phyloP scores from a whole-genome alignment of 1,140 invertebrate species.

The Pentalonia nigronervosa region DNA sequence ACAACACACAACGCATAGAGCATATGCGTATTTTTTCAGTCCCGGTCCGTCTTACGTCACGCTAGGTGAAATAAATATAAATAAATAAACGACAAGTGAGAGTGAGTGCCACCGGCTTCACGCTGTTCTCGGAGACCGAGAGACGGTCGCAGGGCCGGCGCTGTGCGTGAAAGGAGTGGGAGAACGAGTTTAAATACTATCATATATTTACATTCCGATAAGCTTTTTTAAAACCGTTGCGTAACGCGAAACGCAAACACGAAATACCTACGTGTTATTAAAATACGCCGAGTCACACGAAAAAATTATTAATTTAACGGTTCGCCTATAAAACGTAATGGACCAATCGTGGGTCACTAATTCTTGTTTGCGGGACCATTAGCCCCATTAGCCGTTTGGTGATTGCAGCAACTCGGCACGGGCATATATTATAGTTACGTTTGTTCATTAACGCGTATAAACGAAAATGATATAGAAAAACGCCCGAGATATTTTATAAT shows the following conservation, averaged over 20 bases:
- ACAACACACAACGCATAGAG: not conserved
- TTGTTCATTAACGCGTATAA: no score
- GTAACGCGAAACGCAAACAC: not conserved
- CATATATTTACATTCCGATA: not conserved
- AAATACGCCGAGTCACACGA: not conserved
- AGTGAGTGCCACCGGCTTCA: not conserved
- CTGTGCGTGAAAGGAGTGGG: not conserved
- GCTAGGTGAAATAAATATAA: slow-evolving; percentile 18
- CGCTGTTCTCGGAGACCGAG: not conserved
- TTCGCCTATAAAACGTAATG: not conserved
- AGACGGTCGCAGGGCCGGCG: not conserved
- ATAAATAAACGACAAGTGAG: not conserved
- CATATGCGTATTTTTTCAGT: not conserved
- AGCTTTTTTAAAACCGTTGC: slow-evolving; percentile 3
- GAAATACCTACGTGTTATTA: not conserved
- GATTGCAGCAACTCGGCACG: no score
- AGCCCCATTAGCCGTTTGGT: no score
- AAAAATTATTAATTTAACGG: not conserved
- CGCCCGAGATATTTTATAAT: no score
- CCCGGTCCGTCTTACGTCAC: slow-evolving; percentile 7
- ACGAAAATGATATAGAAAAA: no score
- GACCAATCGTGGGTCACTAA: not conserved
- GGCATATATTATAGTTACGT: no score
- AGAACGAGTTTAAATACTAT: not conserved
- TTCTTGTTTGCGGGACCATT: no score